Percentiles rank a stretch among this genome's conserved stretches.
Evolutionary conservation across 1,140 invertebrate genomes (phyloP).

Genomic region (Pogonomyrmex barbatus): DNA sequence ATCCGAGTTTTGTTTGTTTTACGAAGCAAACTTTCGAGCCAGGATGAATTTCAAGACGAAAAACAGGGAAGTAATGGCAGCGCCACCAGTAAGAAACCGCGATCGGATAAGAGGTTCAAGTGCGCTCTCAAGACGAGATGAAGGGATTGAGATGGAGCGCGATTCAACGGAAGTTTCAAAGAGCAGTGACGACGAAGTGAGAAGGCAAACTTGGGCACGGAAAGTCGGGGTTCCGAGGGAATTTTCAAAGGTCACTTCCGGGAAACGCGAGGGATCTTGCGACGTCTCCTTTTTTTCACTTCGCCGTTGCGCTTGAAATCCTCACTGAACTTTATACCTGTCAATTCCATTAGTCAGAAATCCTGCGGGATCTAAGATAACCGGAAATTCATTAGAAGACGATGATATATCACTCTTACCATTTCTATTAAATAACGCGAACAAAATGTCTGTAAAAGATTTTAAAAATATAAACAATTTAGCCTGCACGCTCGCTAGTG

Average conservation of each 20-base stretch:
- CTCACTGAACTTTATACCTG: constrained; percentile 7
- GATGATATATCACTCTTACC: not conserved
- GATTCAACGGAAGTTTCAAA: constrained; percentile 58
- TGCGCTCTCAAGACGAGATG: constrained; percentile 48
- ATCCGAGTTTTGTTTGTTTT: constrained; percentile 47
- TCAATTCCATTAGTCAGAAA: constrained; percentile 9
- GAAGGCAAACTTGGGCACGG: constrained; percentile 39
- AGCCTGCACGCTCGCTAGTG: not conserved
- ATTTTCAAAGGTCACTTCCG: constrained; percentile 59
- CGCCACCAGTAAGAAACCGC: constrained; percentile 40
- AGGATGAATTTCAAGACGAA: constrained; percentile 36
- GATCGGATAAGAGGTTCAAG: constrained; percentile 58
- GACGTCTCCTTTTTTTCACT: constrained; percentile 27
- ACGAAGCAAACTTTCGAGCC: constrained; percentile 37
- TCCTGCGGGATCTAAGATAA: not conserved
- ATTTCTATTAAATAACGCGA: constrained; percentile 16
- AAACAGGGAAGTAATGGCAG: constrained; percentile 50
- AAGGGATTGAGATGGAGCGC: constrained; percentile 11
- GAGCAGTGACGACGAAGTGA: constrained; percentile 49
- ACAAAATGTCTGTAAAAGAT: constrained; percentile 18
- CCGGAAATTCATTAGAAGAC: not conserved
- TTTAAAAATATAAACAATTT: not conserved
- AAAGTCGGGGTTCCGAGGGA: constrained; percentile 25
- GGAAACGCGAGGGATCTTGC: constrained; percentile 20
- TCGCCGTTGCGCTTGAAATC: constrained; percentile 13